A percentile compares a stretch with the other conserved stretches of the same genome.
These are phyloP conservation scores for Araneus ventricosus DNA, from an alignment of 1,140 invertebrate genomes.

Conservation along the genomic window DNA sequence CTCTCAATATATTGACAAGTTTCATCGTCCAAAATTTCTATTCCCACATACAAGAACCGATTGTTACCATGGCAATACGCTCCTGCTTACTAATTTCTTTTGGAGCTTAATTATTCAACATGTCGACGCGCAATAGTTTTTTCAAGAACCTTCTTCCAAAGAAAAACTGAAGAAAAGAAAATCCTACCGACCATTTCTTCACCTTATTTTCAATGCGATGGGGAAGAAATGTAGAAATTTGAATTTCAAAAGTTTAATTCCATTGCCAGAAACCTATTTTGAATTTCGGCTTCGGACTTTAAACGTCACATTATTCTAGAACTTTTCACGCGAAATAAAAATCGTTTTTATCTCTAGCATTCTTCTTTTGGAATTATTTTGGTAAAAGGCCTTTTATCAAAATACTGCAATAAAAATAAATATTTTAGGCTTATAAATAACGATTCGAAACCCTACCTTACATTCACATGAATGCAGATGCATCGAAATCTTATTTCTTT, in stretches of 20 bases:
- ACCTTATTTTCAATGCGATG: background rate
- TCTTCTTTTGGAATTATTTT: background rate
- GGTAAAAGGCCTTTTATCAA: background rate
- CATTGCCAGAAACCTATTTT: background rate
- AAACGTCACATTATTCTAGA: background rate
- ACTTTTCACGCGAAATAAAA: background rate
- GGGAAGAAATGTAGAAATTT: constrained; percentile 53
- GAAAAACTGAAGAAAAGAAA: background rate
- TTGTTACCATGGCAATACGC: background rate
- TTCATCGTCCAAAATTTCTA: background rate
- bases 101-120: constrained; percentile 52
- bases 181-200: constrained; percentile 33
- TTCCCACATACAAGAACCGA: background rate
- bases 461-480: too few relatives aligned
- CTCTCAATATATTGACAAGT: background rate
- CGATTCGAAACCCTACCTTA: too few relatives aligned
- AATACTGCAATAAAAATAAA: too few relatives aligned
- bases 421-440: too few relatives aligned
- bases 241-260: constrained; percentile 65
- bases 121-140: too few relatives aligned
- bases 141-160: background rate
- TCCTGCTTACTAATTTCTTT: constrained; percentile 42
- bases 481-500: too few relatives aligned
- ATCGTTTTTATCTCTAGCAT: background rate
- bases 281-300: background rate